A percentile compares a stretch with the other conserved stretches of the same genome.
Conservation (phyloP, 2,888 invertebrate genomes). For the Cosmopolites sordidus region DNA sequence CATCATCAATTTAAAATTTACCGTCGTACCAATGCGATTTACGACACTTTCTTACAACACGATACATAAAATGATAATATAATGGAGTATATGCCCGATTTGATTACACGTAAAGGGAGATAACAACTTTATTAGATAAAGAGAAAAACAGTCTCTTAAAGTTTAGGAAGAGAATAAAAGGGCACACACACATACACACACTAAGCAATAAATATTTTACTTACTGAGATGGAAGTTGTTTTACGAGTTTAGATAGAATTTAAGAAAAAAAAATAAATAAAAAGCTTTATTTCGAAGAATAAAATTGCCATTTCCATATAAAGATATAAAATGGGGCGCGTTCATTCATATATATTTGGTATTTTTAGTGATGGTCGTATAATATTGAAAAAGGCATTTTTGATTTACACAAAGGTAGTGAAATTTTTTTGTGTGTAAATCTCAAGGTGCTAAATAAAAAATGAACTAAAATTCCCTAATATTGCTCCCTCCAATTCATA, state of each 20-base stretch:
- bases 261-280: slow-evolving; percentile 24
- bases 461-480: no score
- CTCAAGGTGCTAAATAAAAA: slow-evolving; percentile 5
- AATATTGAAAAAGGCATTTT: slow-evolving; percentile 20
- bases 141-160: slow-evolving; percentile 19
- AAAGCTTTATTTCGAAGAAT: slow-evolving; percentile 21
- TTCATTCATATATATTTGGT: slow-evolving; percentile 17
- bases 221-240: slow-evolving; percentile 27
- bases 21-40: slow-evolving; percentile 10
- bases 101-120: slow-evolving; percentile 23
- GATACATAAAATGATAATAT: slow-evolving; percentile 25
- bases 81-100: slow-evolving; percentile 25
- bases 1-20: slow-evolving; percentile 17
- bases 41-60: slow-evolving; percentile 12
- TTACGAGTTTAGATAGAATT: slow-evolving; percentile 28
- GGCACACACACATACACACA: slow-evolving; percentile 13
- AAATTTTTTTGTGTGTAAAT: slow-evolving; percentile 21
- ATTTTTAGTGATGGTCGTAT: slow-evolving; percentile 16
- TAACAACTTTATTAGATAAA: slow-evolving; percentile 26
- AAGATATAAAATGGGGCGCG: slow-evolving; percentile 21
- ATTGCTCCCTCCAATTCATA: no score
- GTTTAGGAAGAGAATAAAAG: slow-evolving; percentile 21
- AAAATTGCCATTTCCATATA: slow-evolving; percentile 27
- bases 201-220: slow-evolving; percentile 27
- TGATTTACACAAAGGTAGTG: slow-evolving; percentile 21